A percentile compares a stretch with the other conserved stretches of the same genome.
Conservation (phyloP, 1,140 invertebrate species). For the Conus ventricosus region DNA sequence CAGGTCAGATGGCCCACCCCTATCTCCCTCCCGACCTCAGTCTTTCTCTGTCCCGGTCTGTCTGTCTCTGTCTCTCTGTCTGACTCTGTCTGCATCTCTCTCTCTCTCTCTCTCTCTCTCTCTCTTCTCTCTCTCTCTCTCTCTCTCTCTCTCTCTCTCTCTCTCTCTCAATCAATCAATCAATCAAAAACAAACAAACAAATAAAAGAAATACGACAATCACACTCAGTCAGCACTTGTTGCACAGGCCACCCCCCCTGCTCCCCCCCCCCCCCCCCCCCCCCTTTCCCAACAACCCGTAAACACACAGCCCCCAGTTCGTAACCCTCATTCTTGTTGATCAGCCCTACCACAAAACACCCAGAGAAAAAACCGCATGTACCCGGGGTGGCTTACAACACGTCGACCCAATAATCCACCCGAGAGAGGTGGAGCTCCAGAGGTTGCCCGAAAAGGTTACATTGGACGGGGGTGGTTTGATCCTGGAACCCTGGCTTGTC, state of each 20-base stretch:
- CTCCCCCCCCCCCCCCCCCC: not conserved
- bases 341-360: too few species aligned
- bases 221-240: not conserved
- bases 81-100: slow-evolving; percentile 4
- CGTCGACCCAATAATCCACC: too few species aligned
- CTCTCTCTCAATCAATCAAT: not conserved
- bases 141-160: slow-evolving; percentile 6
- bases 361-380: too few species aligned
- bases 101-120: not conserved
- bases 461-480: too few species aligned
- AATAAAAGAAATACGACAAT: too few species aligned
- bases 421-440: too few species aligned
- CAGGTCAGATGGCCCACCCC: not conserved
- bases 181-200: too few species aligned
- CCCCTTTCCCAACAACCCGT: not conserved
- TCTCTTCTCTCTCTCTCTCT: not conserved
- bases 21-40: not conserved
- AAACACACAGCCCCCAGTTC: too few species aligned
- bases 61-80: slow-evolving; percentile 2
- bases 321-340: too few species aligned
- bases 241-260: not conserved
- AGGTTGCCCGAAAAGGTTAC: too few species aligned
- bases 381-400: too few species aligned
- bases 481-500: too few species aligned
- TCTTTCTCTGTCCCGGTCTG: not conserved